Evolutionary conservation across 1,140 invertebrate genomes (phyloP).

Genomic region (Planococcus citri): DNA sequence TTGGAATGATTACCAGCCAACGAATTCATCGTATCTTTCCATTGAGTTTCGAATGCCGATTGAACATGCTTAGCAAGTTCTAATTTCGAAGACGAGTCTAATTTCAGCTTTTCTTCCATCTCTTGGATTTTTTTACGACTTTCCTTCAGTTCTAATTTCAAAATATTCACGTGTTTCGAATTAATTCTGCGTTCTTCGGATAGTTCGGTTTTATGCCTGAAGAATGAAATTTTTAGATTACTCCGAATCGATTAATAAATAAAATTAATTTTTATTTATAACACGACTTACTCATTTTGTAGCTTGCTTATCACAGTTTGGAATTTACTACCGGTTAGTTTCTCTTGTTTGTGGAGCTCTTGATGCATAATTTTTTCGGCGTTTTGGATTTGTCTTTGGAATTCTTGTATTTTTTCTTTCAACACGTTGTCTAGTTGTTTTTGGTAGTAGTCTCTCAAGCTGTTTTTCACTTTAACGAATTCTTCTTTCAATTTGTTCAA

Average conservation of each 20-base stretch:
- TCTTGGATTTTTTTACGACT: slow-evolving; percentile 13
- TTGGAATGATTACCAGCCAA: background rate
- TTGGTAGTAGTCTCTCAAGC: slow-evolving; percentile 60
- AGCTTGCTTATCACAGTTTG: slow-evolving; percentile 35
- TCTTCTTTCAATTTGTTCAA: slow-evolving; percentile 40
- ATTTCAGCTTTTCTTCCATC: background rate
- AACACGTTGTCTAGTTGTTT: slow-evolving; percentile 65
- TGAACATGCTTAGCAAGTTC: background rate
- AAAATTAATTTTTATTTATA: background rate
- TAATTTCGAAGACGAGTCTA: background rate
- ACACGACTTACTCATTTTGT: background rate
- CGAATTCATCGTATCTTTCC: background rate
- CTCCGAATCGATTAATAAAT: background rate
- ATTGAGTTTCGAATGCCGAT: background rate
- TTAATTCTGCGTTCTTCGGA: slow-evolving; percentile 14
- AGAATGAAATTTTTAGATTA: background rate
- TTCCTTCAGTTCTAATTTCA: background rate
- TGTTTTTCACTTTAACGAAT: slow-evolving; percentile 49
- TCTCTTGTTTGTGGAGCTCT: slow-evolving; percentile 50
- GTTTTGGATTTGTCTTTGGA: slow-evolving; percentile 56
- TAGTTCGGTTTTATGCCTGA: slow-evolving; percentile 10
- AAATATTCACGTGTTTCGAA: background rate
- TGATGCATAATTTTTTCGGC: slow-evolving; percentile 48
- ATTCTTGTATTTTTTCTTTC: slow-evolving; percentile 57
- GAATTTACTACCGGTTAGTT: slow-evolving; percentile 45